A percentile compares a stretch with the other conserved stretches of the same genome.
phyloP scores from a whole-genome alignment of 2,888 invertebrate species.

The Willowsia nigromaculata region DNA sequence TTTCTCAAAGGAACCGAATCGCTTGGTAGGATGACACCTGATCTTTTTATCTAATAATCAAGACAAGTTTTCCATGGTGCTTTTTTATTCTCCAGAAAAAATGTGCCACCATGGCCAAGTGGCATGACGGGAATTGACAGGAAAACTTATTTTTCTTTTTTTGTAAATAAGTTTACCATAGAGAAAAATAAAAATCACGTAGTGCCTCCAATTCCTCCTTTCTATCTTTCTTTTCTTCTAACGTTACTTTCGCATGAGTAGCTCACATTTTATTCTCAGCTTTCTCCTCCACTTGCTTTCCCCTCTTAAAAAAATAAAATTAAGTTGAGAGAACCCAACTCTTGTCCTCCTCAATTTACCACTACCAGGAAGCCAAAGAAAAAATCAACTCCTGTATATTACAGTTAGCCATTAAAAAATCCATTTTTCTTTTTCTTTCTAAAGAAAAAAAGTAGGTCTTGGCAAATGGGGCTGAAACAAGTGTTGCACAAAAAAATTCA shows the following conservation, averaged over 20 bases:
- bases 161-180: not conserved
- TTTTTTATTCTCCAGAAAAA: not conserved
- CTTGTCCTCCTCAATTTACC: not conserved
- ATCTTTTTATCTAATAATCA: too few species aligned
- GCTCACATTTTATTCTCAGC: not conserved
- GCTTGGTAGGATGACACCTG: not conserved
- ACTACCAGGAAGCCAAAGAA: not conserved
- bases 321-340: not conserved
- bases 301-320: not conserved
- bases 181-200: not conserved
- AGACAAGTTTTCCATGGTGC: not conserved
- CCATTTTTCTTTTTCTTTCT: slow-evolving; percentile 14
- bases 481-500: slow-evolving; percentile 44
- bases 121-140: not conserved
- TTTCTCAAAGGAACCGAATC: not conserved
- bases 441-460: slow-evolving; percentile 39
- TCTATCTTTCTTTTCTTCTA: not conserved
- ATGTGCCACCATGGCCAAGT: not conserved
- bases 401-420: slow-evolving; percentile 30
- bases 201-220: not conserved
- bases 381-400: not conserved
- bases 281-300: not conserved
- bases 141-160: not conserved
- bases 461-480: slow-evolving; percentile 55
- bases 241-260: not conserved